Evolutionary conservation across 2,888 invertebrate species (phyloP), one percentile per base, ranked within the genome.

Genomic region (Bhutanitis thaidina): DNA sequence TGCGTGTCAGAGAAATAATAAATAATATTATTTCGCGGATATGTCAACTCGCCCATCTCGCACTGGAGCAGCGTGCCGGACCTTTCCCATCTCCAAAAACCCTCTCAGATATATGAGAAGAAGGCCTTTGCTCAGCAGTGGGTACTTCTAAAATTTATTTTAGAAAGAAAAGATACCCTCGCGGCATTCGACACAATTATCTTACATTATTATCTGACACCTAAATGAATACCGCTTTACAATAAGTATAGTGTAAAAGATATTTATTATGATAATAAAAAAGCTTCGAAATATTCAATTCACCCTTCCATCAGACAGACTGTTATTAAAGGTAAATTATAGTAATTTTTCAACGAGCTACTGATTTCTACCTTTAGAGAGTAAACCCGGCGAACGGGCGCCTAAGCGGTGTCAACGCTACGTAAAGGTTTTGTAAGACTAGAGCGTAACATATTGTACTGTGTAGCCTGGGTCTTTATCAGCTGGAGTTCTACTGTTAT

Each of bases 271-370:
- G 14, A 2, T 3, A 3, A 13, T 8, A 9, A 36, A 36, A 13
- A 14, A 15, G 15, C 15, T 3, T 13, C 36, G 36, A 36, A 14
- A 15, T 36, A 44, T 39, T 38, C 10, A 39, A 38, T 30, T 12
- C 46, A n/a, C 32, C 32, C 32, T 8, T 34, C 39, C 46, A 32
- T 46, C 38, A 12, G 14, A 20, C 38, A 9, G 39, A 9, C 30
- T 12, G 25, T 43, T 43, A 43, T 43, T 43, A 38, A 15, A 50
- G 10, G 10, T 39, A 50, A 50, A 50, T 44, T 20, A 39, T 44
- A 34, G 39, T 50, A 32, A 50, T 50, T 50, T 44, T 38, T 50
- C 32, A 50, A 43, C 38, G 3, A 34, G 49, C 49, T 44, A 50
- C 49, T 25, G 49, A 32, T 15, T 25, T 44, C 20, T 25, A 16